These are phyloP conservation scores for Disparrhopalites patrizii DNA, from an alignment of 2,888 invertebrate species.

Conservation along the genomic window DNA sequence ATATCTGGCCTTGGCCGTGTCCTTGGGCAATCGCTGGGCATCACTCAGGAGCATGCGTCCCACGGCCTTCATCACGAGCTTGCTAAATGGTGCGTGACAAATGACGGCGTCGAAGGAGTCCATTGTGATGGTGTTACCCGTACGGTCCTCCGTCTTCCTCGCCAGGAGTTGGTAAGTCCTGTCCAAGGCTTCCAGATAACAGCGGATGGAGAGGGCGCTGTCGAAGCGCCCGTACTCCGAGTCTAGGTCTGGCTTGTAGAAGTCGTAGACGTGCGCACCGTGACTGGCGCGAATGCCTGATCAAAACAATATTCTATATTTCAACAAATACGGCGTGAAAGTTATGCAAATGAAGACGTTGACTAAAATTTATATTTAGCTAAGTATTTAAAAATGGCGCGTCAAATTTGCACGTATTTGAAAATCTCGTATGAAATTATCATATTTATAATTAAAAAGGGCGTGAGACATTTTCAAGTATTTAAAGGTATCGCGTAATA, in stretches of 20 bases:
- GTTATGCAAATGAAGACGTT: background rate
- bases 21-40: constrained; percentile 62
- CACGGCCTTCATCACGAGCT: constrained; percentile 93
- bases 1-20: constrained; percentile 57
- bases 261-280: constrained; percentile 95
- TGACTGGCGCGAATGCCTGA: constrained; percentile 74
- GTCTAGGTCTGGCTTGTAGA: constrained; percentile 91
- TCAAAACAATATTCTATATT: no score
- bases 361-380: no score
- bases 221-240: constrained; percentile 96
- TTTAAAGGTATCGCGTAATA: no score
- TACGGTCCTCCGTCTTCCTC: constrained; percentile 52
- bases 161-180: constrained; percentile 83
- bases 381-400: no score
- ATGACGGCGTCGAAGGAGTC: constrained; percentile 73
- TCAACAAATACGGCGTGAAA: background rate
- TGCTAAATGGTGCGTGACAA: constrained; percentile 95
- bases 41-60: constrained; percentile 85
- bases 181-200: constrained; percentile 89
- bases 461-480: no score
- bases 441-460: no score
- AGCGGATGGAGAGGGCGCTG: constrained; percentile 88
- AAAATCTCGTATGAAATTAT: no score
- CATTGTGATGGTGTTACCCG: constrained; percentile 48
- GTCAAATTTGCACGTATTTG: no score